Base-by-base conservation (phyloP, 2,888 invertebrate genomes). In the Creontiades dilutus region DNA sequence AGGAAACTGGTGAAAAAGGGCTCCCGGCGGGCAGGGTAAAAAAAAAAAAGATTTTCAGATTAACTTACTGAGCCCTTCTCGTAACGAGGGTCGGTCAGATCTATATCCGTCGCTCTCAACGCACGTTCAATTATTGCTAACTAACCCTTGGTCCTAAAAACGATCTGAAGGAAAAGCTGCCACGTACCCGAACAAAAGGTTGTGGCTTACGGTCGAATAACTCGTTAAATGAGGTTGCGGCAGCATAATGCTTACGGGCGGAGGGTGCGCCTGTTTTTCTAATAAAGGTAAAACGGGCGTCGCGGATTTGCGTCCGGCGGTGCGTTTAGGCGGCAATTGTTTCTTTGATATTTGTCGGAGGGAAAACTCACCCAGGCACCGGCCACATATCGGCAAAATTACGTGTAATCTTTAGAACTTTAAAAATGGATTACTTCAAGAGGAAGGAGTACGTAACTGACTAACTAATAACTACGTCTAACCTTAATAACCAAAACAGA, bases 11-110 rank as follows among this genome's bases (percentile, higher is more conserved):
- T 0, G 16, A 57, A 57, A 57, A 57, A n/a, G 57, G 76, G 47
- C 81, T 19, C 47, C 16, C 19, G 14, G 2, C 47, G 14, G 81
- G 19, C 16, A 0, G 16, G n/a, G n/a, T n/a, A n/a, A n/a, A n/a
- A n/a, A n/a, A 23, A 23, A 23, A 46, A 81, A 81, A 81, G 48
- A 48, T 46, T 81, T 81, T 48, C 47, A 48, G 81, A 81, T 81
- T 81, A 81, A 81, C 81, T 81, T 48, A 37, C 81, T 81, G 81
- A 81, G 81, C 81, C 48, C 81, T 81, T 47, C n/a, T 81, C 46
- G 81, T 48, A 23, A 28, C 81, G 46, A 46, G 23, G 46, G 48
- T 37, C 81, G 47, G 81, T n/a, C 46, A 23, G 23, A 81, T 81
- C 12, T 81, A 12, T 48, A 0, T 81, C 81, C 1, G 57, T 57